Base-by-base conservation (phyloP, 2,797 vertebrate genomes). In the Urosaurus nigricauda region DNA sequence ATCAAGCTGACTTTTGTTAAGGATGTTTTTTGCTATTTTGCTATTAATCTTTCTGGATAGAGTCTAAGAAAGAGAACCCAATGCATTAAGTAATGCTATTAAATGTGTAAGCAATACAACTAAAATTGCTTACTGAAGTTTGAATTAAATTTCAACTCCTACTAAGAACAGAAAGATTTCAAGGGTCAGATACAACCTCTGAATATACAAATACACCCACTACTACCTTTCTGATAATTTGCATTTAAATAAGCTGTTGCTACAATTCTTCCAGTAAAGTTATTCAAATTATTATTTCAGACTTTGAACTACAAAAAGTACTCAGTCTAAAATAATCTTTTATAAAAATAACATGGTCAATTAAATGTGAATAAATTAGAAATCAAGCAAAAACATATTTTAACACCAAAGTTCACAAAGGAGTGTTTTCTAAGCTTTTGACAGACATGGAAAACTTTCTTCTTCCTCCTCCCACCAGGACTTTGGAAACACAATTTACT, bases 11-110 rank as follows among this genome's bases (percentile, higher is more conserved):
- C 77, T 94, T 93, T 60, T 88, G 71, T 75, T 84, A 88, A 89
- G 93, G 92, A 93, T 94, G 92, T 95, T 94, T 93, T 95, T 93
- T 87, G n/a, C n/a, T 5, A 43, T 43, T 43, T 43, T 43, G n/a
- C 92, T 60, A 86, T 91, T 93, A 89, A 91, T 91, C 93, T 95
- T 94, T 94, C 93, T 95, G 93, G 93, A 93, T 91, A 83, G 92
- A 90, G n/a, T 85, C 87, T 93, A 1, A 7, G 87, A 79, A 94
- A 94, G 3, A 0, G 88, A 93, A 85, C 91, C 85, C 51, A 35
- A 51, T 35, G 88, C 81, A 92, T 75, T 91, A 91, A 85, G 91
- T 94, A 95, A 93, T 93, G 92, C 82, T 91, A 88, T 94, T 95
- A 96, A 95, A 93, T 95, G 94, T 75, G 79, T 93, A 94, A 94